phyloP scores from a whole-genome alignment of 1,140 invertebrate genomes.

The Drosophila bifasciata region DNA sequence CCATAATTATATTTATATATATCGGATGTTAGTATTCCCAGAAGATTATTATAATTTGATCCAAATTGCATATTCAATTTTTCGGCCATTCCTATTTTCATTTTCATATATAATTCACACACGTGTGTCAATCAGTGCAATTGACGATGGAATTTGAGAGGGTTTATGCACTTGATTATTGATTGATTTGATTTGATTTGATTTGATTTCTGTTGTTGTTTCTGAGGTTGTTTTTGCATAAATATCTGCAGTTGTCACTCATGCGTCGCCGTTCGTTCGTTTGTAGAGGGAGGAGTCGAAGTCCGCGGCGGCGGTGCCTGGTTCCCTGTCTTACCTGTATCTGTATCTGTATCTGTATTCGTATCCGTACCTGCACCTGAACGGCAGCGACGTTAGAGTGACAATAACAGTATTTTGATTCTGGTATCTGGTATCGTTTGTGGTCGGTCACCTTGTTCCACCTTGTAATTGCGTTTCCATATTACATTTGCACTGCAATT shows the following conservation, averaged over 20 bases:
- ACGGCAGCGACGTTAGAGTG: constrained; percentile 28
- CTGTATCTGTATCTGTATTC: constrained; percentile 1
- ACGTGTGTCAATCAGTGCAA: constrained; percentile 36
- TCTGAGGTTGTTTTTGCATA: constrained; percentile 50
- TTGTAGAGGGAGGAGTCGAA: no score
- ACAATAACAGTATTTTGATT: constrained; percentile 18
- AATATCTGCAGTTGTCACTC: constrained; percentile 68
- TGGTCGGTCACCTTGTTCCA: constrained; percentile 56
- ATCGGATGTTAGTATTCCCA: constrained; percentile 2
- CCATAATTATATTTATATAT: not conserved
- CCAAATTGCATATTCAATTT: constrained; percentile 19
- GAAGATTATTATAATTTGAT: not conserved
- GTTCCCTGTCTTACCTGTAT: constrained; percentile 33
- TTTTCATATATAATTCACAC: constrained; percentile 43
- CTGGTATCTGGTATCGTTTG: constrained; percentile 4
- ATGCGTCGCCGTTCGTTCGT: constrained; percentile 38
- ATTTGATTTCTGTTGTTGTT: constrained; percentile 43
- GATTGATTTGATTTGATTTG: constrained; percentile 64
- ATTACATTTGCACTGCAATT: constrained; percentile 72
- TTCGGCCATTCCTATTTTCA: constrained; percentile 18
- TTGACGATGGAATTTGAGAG: constrained; percentile 33
- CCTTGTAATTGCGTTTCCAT: constrained; percentile 49
- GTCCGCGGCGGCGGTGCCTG: constrained; percentile 5
- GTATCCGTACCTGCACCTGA: constrained; percentile 1
- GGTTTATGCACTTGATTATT: constrained; percentile 44